These are phyloP conservation scores for Colostygia pectinataria DNA, from an alignment of 2,888 invertebrate genomes.

Conservation along the genomic window DNA sequence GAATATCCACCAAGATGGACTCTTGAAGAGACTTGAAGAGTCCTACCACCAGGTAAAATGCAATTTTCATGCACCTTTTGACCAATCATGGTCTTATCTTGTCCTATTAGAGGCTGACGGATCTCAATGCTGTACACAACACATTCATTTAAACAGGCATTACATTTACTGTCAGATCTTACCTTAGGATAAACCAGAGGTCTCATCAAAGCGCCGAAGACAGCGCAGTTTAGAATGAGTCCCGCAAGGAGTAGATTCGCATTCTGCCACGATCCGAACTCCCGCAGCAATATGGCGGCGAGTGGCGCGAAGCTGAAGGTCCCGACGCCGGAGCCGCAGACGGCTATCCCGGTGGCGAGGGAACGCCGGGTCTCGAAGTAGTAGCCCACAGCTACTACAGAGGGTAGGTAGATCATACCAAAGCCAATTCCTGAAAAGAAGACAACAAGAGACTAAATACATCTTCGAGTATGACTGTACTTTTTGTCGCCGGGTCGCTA, in stretches of 20 bases:
- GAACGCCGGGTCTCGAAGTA: constrained; percentile 98
- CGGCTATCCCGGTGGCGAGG: constrained; percentile 96
- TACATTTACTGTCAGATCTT: too few species aligned
- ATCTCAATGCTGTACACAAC: too few species aligned
- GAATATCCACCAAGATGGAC: too few species aligned
- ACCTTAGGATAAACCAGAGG: constrained; percentile 90
- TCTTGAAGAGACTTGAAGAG: too few species aligned
- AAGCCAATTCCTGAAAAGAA: constrained; percentile 91
- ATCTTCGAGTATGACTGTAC: too few species aligned
- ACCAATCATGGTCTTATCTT: too few species aligned
- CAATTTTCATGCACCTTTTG: too few species aligned
- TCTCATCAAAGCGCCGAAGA: constrained; percentile 93
- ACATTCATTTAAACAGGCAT: too few species aligned
- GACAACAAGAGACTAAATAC: not conserved
- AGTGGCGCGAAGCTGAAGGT: constrained; percentile 98
- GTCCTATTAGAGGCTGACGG: too few species aligned
- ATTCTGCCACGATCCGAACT: constrained; percentile 93
- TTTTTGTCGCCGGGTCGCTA: too few species aligned
- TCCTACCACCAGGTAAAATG: too few species aligned
- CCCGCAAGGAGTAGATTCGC: constrained; percentile 96
- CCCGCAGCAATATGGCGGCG: constrained; percentile 89
- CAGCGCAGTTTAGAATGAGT: constrained; percentile 94
- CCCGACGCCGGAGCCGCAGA: constrained; percentile 96
- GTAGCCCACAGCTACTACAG: constrained; percentile 98
- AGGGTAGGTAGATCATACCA: constrained; percentile 96